These are phyloP conservation scores for Scaptodrosophila lebanonensis DNA, from an alignment of 1,140 invertebrate species.

Conservation along the genomic window DNA sequence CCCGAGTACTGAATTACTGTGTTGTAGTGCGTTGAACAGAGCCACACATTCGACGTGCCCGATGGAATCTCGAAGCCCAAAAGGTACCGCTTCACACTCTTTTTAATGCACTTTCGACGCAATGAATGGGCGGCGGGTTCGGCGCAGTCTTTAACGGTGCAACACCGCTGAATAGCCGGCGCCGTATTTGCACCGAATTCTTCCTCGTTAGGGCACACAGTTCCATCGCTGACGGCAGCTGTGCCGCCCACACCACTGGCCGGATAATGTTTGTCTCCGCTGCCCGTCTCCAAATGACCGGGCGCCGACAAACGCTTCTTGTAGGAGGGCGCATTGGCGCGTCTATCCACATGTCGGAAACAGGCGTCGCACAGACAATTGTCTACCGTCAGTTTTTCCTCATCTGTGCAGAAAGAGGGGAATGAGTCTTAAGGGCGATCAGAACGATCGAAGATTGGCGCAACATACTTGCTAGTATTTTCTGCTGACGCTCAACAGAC, in stretches of 20 bases:
- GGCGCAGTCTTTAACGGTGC: constrained; percentile 82
- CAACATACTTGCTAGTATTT: constrained; percentile 82
- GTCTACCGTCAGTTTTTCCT: constrained; percentile 86
- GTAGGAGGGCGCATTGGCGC: constrained; percentile 82
- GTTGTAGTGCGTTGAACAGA: constrained; percentile 82
- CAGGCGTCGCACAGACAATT: constrained; percentile 91
- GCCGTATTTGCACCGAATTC: constrained; percentile 10
- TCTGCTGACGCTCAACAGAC: constrained; percentile 85
- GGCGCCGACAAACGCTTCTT: constrained; percentile 78
- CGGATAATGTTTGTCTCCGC: not conserved
- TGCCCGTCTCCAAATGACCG: constrained; percentile 53
- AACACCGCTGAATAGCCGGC: constrained; percentile 63
- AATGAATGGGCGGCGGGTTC: constrained; percentile 83
- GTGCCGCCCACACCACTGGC: not conserved
- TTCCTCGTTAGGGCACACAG: not conserved
- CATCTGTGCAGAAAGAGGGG: constrained; percentile 77
- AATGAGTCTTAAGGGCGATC: not conserved
- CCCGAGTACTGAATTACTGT: constrained; percentile 84
- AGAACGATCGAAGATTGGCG: not conserved
- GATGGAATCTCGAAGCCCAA: constrained; percentile 65
- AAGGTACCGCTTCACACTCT: constrained; percentile 83
- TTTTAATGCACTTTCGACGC: constrained; percentile 86
- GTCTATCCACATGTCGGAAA: constrained; percentile 88
- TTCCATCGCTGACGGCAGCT: not conserved
- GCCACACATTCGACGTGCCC: constrained; percentile 77